phyloP scores from a whole-genome alignment of 2,888 invertebrate species.

The Minunthozetes semirufus region DNA sequence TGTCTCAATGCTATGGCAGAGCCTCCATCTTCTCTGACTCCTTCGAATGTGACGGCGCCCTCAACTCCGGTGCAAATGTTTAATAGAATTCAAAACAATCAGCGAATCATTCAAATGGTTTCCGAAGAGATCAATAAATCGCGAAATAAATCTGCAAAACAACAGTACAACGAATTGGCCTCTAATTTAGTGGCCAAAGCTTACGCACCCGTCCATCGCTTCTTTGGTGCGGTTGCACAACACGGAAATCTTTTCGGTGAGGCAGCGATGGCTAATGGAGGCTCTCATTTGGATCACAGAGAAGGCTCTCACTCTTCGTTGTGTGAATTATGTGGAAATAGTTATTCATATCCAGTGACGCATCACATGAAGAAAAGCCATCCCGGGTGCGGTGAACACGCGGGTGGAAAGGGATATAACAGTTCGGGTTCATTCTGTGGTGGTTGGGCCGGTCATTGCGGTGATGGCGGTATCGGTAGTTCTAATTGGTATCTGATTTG shows the following conservation, averaged over 20 bases:
- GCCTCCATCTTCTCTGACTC: constrained; percentile 4
- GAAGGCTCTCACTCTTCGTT: constrained; percentile 47
- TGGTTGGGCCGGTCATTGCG: constrained; percentile 82
- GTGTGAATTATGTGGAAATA: constrained; percentile 79
- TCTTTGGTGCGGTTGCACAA: constrained; percentile 37
- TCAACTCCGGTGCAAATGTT: constrained; percentile 33
- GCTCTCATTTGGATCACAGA: constrained; percentile 45
- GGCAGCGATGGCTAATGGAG: constrained; percentile 43
- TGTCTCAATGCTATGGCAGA: constrained; percentile 47
- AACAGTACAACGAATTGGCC: constrained; percentile 1
- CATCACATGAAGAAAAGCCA: constrained; percentile 85
- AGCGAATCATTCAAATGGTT: constrained; percentile 4
- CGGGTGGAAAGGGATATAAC: constrained; percentile 83
- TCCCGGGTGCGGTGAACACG: constrained; percentile 80
- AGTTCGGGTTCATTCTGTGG: constrained; percentile 78
- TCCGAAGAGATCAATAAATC: constrained; percentile 14
- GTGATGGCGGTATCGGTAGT: constrained; percentile 70
- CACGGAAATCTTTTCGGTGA: constrained; percentile 45
- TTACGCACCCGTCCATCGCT: not conserved
- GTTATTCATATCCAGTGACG: constrained; percentile 63
- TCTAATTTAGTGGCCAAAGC: not conserved
- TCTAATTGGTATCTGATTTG: constrained; percentile 85
- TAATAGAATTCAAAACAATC: constrained; percentile 29
- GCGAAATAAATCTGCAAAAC: constrained; percentile 9
- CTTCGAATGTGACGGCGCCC: constrained; percentile 6